A percentile compares a stretch with the other conserved stretches of the same genome.
phyloP scores from a whole-genome alignment of 64 coral and sea anemone species.

The Pocillopora damicornis region DNA sequence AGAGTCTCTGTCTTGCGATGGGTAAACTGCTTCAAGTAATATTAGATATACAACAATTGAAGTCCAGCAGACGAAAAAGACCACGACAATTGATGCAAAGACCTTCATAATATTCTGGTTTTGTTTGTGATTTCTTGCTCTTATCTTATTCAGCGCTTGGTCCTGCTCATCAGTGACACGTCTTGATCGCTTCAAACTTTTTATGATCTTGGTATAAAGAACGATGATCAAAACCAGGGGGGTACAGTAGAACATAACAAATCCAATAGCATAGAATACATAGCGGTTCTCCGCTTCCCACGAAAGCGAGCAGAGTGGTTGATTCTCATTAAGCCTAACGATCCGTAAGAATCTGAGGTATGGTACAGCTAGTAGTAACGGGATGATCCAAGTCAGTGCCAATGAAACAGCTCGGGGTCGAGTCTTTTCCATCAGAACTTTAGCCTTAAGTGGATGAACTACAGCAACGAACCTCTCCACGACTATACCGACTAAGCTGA shows the following conservation, averaged over 20 bases:
- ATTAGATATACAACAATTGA: not conserved
- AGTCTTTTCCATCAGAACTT: not conserved
- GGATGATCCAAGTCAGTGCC: not conserved
- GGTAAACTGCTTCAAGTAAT: not conserved
- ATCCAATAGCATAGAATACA: not conserved
- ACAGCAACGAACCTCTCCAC: slow-evolving; percentile 21
- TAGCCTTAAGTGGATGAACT: slow-evolving; percentile 6
- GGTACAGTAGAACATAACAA: not conserved
- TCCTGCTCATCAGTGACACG: not conserved
- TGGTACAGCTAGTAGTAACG: not conserved
- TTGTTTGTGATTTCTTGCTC: not conserved
- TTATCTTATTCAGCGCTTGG: not conserved
- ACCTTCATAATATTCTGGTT: not conserved
- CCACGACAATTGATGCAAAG: not conserved
- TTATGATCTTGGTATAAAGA: not conserved
- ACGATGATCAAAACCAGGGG: not conserved
- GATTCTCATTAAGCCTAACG: not conserved
- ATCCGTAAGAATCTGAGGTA: not conserved
- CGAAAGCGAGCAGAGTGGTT: not conserved
- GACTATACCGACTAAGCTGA: not conserved
- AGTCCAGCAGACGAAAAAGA: slow-evolving; percentile 17
- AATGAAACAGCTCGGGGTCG: not conserved
- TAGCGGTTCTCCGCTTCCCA: not conserved
- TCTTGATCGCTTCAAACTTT: not conserved
- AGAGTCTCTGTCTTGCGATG: not conserved